Conservation (phyloP, 1,140 invertebrate species). For the Oryzaephilus surinamensis region DNA sequence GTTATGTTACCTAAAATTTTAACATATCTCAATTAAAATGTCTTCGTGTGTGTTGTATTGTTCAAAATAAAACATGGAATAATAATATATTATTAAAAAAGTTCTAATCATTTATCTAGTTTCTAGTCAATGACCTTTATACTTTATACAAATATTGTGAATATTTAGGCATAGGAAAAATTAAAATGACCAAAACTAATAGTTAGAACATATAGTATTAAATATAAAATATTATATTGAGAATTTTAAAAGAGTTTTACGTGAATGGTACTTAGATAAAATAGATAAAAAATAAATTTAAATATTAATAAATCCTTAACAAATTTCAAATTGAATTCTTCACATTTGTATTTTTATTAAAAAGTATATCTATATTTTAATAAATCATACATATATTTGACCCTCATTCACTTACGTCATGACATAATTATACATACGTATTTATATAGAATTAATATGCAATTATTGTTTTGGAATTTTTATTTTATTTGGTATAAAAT, state of each 20-base stretch:
- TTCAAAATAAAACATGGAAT: slow-evolving; percentile 2
- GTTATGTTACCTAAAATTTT: neutral
- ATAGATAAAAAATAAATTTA: no score
- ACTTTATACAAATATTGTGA: slow-evolving; percentile 7
- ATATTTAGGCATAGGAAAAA: slow-evolving; percentile 6
- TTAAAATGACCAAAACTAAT: slow-evolving; percentile 10
- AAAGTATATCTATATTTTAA: slow-evolving; percentile 5
- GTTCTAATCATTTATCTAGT: neutral
- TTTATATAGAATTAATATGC: no score
- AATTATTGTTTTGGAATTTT: slow-evolving; percentile 1
- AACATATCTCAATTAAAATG: slow-evolving; percentile 8
- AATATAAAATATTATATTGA: no score
- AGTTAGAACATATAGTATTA: no score
- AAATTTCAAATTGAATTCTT: slow-evolving; percentile 6
- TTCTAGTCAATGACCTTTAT: slow-evolving; percentile 6
- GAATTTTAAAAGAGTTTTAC: no score
- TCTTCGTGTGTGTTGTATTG: no score
- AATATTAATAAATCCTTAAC: slow-evolving; percentile 1
- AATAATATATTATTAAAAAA: neutral
- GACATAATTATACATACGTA: no score
- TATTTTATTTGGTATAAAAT: slow-evolving; percentile 8
- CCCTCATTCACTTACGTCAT: no score
- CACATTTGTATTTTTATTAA: slow-evolving; percentile 4
- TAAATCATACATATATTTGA: slow-evolving; percentile 7
- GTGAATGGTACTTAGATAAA: no score